phyloP scores from a whole-genome alignment of 2,113 vertebrate species.

The Zosterops borbonicus region DNA sequence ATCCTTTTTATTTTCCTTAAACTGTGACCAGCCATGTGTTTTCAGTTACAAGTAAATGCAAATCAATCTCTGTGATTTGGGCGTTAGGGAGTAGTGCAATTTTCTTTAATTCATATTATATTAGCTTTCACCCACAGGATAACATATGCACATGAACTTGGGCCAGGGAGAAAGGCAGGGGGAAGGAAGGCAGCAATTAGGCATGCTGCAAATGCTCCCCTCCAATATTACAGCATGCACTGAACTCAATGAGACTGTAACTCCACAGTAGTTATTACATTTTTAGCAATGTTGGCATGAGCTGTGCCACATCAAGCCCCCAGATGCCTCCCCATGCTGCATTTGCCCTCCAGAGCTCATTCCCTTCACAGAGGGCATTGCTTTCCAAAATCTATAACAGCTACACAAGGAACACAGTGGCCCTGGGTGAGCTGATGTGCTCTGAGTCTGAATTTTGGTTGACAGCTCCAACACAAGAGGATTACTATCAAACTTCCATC shows the following conservation, averaged over 20 bases:
- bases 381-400: not conserved
- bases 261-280: not conserved
- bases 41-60: conserved; percentile 66
- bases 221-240: not conserved
- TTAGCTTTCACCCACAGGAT: conserved; percentile 25
- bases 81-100: not conserved
- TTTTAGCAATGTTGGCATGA: not conserved
- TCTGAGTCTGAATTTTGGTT: not conserved
- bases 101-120: conserved; percentile 25
- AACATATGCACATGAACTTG: not conserved
- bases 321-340: not conserved
- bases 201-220: not conserved
- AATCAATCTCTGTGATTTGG: conserved; percentile 43
- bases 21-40: conserved; percentile 61
- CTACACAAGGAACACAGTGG: not conserved
- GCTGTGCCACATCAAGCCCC: not conserved
- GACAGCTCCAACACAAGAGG: not conserved
- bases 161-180: not conserved
- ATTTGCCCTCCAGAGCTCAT: not conserved
- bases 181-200: not conserved
- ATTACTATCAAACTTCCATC: not conserved
- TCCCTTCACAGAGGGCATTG: not conserved
- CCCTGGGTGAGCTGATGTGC: not conserved
- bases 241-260: not conserved
- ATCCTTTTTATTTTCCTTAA: conserved; percentile 64